Evolutionary conservation across 2,888 invertebrate genomes (phyloP), one percentile per base, ranked within the genome.

Genomic region (Chaetoderma sp.): DNA sequence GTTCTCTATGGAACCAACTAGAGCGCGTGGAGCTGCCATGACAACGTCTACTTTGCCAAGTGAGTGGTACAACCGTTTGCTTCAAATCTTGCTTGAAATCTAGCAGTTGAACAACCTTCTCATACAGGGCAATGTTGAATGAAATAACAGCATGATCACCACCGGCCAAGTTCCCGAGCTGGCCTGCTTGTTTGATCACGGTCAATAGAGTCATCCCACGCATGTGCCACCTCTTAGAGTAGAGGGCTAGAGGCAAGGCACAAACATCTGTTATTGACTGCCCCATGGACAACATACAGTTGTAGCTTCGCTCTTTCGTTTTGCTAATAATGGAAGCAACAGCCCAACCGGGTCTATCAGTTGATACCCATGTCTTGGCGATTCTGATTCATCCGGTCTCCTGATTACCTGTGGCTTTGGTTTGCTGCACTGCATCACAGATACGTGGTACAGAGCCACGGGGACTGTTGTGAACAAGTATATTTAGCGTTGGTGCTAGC

Each of bases 21-120:
- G 52, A n/a, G n/a, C n/a, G n/a, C n/a, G n/a, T n/a, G n/a, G n/a
- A n/a, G n/a, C n/a, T n/a, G n/a, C n/a, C n/a, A n/a, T n/a, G n/a
- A n/a, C n/a, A n/a, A n/a, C n/a, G n/a, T n/a, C n/a, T n/a, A n/a
- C n/a, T n/a, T n/a, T n/a, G n/a, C n/a, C n/a, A n/a, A n/a, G n/a
- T n/a, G n/a, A n/a, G 27, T 44, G 63, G 66, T 10, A 60, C 36
- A 23, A 67, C 55, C 33, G 28, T 68, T 16, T 50, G 27, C 25
- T 49, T 58, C 50, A n/a, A n/a, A n/a, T n/a, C n/a, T 45, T 52
- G 58, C 30, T 56, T 49, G 13, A 56, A 28, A 63, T 68, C 52
- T 18, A 68, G 36, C 44, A 69, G 60, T 27, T 63, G 69, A 4
- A 63, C 36, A 8, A 59, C 67, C 52, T 63, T 69, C 56, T 63